phyloP scores from a whole-genome alignment of 1,140 invertebrate genomes.

The Hyposmocoma kahamanoa region DNA sequence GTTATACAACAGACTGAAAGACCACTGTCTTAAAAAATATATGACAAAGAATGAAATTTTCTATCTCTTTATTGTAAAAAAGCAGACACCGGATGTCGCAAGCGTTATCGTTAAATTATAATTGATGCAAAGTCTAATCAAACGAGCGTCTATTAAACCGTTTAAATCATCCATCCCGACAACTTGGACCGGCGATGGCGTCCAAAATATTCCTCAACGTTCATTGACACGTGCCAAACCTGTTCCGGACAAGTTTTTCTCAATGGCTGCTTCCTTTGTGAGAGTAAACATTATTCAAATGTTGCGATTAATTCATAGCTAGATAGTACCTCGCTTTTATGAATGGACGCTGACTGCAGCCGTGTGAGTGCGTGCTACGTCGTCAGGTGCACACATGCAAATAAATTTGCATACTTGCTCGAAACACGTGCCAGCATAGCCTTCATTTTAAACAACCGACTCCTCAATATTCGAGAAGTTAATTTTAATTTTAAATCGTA shows the following conservation, averaged over 20 bases:
- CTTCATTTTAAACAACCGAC: conserved; percentile 56
- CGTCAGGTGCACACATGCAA: conserved; percentile 39
- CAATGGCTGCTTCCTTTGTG: conserved; percentile 69
- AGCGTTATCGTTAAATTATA: conserved; percentile 26
- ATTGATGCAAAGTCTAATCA: conserved; percentile 34
- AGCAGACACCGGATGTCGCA: conserved; percentile 13
- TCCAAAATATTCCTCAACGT: conserved; percentile 65
- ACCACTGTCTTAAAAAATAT: too few species aligned
- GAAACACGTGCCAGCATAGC: conserved; percentile 59
- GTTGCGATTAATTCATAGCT: conserved; percentile 72
- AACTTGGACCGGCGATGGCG: conserved; percentile 35
- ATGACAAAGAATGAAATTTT: too few species aligned
- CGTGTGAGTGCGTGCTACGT: conserved; percentile 47
- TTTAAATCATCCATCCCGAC: conserved; percentile 56
- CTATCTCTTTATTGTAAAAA: too few species aligned
- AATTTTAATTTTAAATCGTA: conserved; percentile 61
- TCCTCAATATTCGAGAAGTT: conserved; percentile 62
- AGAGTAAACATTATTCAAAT: conserved; percentile 70
- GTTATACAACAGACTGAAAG: too few species aligned
- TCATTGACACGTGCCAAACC: conserved; percentile 71
- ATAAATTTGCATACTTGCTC: conserved; percentile 60
- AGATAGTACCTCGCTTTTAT: conserved; percentile 66
- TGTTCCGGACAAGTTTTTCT: conserved; percentile 65
- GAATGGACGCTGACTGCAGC: conserved; percentile 47
- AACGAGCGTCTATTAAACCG: conserved; percentile 44